Base-by-base conservation (phyloP, 2,888 invertebrate species). In the Rotaria sp. region DNA sequence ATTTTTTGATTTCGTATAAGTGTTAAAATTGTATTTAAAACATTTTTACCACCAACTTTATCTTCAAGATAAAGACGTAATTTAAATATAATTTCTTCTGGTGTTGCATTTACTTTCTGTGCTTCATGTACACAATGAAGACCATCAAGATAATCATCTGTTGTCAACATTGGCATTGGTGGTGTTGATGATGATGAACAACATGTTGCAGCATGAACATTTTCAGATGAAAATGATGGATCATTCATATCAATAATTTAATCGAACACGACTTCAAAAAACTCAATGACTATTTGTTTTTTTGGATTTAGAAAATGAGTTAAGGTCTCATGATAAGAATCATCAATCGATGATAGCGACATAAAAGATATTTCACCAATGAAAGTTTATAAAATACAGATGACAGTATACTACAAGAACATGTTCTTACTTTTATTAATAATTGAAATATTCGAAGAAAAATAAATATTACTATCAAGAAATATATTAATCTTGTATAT, bases 1-100 rank as follows among this genome's bases (percentile, higher is more conserved):
- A 80, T n/a, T 45, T 80, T 26, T 41, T 80, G 0, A 3, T 3
- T 38, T n/a, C 80, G 24, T 11, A 80, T 45, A 45, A 80, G 41
- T 41, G 41, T 41, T 80, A 80, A 45, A 13, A 80, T 80, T 10
- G 45, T 45, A 13, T 24, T 24, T 45, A 80, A 45, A 13, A 45
- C 15, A 80, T 41, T 15, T 80, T 45, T 80, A 4, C 80, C 67
- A 35, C 67, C 80, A 26, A 80, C 80, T 80, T 80, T 80, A n/a
- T 80, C 80, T 80, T 80, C 80, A 15, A 80, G 45, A 45, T 80
- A 80, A 45, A 80, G 45, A n/a, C 80, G 80, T 80, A 80, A n/a
- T 45, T 80, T 80, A 26, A n/a, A 45, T 26, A 41, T 15, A n/a
- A 80, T 80, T 45, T 80, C 80, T 45, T 80, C 45, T 15, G 41